Percentiles rank a stretch among this genome's conserved stretches.
phyloP scores from a whole-genome alignment of 2,888 invertebrate species.

The Caenorhabditis macrosperma region DNA sequence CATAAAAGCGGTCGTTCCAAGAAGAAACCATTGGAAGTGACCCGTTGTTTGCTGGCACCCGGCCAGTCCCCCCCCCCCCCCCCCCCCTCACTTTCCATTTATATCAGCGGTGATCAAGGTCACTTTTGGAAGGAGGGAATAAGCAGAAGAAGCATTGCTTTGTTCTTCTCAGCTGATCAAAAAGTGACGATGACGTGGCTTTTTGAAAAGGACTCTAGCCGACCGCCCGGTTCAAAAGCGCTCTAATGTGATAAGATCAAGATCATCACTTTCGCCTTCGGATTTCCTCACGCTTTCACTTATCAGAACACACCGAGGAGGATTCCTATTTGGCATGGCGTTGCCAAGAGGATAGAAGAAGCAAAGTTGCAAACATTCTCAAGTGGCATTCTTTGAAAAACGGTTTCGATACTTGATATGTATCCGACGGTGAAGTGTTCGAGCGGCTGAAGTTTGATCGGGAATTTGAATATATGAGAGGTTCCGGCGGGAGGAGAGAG shows the following conservation, averaged over 20 bases:
- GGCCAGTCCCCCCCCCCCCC: conserved; percentile 18
- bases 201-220: background rate
- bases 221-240: conserved; percentile 3
- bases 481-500: background rate
- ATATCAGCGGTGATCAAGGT: conserved; percentile 25
- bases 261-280: conserved; percentile 45
- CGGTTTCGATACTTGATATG: conserved; percentile 24
- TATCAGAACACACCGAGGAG: conserved; percentile 36
- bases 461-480: background rate
- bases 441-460: conserved; percentile 37
- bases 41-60: conserved; percentile 43
- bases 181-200: background rate
- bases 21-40: conserved; percentile 27
- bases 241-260: conserved; percentile 42
- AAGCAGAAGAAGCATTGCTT: background rate
- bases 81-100: conserved; percentile 9
- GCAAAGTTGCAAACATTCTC: conserved; percentile 16
- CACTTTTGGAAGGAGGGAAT: conserved; percentile 15
- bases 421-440: conserved; percentile 32
- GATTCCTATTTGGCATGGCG: conserved; percentile 15
- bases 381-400: conserved; percentile 40
- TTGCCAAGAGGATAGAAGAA: background rate
- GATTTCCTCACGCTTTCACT: conserved; percentile 45
- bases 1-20: conserved; percentile 47
- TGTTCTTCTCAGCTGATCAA: conserved; percentile 30